Evolutionary conservation across 2,888 invertebrate genomes (phyloP).

Genomic region (Seladonia tumulorum): DNA sequence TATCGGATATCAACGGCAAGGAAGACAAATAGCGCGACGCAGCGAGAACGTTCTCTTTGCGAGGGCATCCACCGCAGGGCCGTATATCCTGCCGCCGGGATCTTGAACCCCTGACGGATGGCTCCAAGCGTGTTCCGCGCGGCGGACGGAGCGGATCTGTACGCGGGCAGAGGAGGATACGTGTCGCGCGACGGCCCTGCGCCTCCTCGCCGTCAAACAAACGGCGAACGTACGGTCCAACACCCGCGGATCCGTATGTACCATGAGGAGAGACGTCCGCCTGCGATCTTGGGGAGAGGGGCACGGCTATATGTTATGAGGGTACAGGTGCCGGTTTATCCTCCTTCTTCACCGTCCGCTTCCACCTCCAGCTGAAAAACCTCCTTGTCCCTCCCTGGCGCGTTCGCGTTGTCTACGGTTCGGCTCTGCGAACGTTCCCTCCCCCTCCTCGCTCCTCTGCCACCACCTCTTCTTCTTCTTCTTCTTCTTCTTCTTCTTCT

Average conservation of each 20-base stretch:
- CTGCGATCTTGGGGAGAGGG: constrained; percentile 49
- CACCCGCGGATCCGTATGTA: constrained; percentile 61
- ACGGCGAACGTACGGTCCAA: constrained; percentile 64
- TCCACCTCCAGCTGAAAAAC: constrained; percentile 45
- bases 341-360: constrained; percentile 59
- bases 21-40: constrained; percentile 69
- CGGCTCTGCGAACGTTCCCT: constrained; percentile 23
- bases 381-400: constrained; percentile 52
- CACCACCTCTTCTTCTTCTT: background rate
- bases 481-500: constrained; percentile 5
- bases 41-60: constrained; percentile 69
- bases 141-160: constrained; percentile 1
- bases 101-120: constrained; percentile 70
- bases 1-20: constrained; percentile 67
- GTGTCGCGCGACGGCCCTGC: constrained; percentile 68
- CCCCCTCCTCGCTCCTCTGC: background rate
- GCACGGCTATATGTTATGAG: constrained; percentile 70
- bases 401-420: constrained; percentile 65
- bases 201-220: constrained; percentile 67
- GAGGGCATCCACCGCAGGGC: constrained; percentile 68
- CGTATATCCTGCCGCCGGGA: constrained; percentile 64
- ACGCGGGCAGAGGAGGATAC: constrained; percentile 20
- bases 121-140: constrained; percentile 47
- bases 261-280: constrained; percentile 51
- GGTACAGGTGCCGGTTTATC: constrained; percentile 75